Base-by-base conservation (phyloP, 2,113 vertebrate species). In the Thomomys bottae region DNA sequence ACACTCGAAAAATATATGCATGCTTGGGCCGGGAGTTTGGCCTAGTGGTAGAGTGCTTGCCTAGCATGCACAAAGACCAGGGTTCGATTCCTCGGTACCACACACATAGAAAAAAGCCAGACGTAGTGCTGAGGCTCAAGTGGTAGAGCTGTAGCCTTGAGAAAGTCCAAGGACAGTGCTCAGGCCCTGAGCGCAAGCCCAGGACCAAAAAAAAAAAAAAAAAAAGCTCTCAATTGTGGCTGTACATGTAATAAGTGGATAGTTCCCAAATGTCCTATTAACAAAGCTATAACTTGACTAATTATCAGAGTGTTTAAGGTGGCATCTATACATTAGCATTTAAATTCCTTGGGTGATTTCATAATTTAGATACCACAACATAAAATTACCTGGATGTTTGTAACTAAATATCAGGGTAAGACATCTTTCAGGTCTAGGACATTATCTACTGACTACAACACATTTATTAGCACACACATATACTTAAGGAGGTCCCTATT, bases 271-370 rank as follows among this genome's bases (percentile, higher is more conserved):
- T 80, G 57, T 89, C n/a, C 32, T 72, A 87, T 0, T 85, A 36
- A 9, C 15, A 20, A 79, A 36, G 20, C 61, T 64, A 42, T 2
- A 86, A 68, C 28, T 8, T 28, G 49, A 40, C 2, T 26, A 89
- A 36, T 71, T 79, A 88, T 68, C 38, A 68, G 20, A 76, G 6
- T 88, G 28, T 76, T 28, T 3, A 90, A 32, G 21, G 26, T 49
- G 20, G 28, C 36, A 90, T 17, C n/a, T 23, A 82, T 32, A 21
- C n/a, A 88, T 5, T 40, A 15, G 10, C 42, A 66, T 75, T 88
- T 86, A 82, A 90, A 24, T 10, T 76, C 54, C 38, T 79, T 38
- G 24, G 10, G 80, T 76, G 30, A 94, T 84, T 92, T 86, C 64
- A 93, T 40, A 82, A 64, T 82, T 45, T 34, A 88, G 30, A 85